Base-by-base conservation (phyloP, 2,888 invertebrate genomes). In the Pegoplata infirma region DNA sequence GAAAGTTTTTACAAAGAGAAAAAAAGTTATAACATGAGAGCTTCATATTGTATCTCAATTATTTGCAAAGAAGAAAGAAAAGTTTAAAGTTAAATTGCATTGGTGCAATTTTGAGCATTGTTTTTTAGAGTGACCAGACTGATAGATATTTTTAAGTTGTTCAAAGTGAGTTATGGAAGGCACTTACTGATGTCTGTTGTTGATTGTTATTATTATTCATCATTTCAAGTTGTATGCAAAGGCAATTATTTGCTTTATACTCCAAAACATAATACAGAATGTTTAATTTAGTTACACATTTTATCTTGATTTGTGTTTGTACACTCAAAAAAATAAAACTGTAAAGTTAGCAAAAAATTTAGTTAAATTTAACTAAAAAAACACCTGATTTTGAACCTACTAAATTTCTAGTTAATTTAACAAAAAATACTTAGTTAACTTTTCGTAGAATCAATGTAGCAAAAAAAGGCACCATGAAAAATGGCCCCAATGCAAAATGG, bases 201-300 rank as follows among this genome's bases (percentile, higher is more conserved):
- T 73, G 73, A 51, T 66, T 66, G 2, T n/a, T n/a, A 0, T n/a
- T 5, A 40, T 40, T 40, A 66, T 73, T 51, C 40, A 58, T 73
- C 36, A 58, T 58, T 28, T 51, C 58, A 44, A 59, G 58, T 73
- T n/a, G 2, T 14, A n/a, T n/a, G n/a, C n/a, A n/a, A n/a, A n/a
- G n/a, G n/a, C n/a, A n/a, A n/a, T n/a, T n/a, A n/a, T n/a, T n/a
- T 40, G n/a, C n/a, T n/a, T 40, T 5, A n/a, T n/a, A 40, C 36
- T 40, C 2, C 10, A 32, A 10, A 12, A 32, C 32, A 10, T 32
- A 28, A 1, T 4, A 28, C 8, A 28, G 8, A 5, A 28, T 28
- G 28, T 28, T 12, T 40, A n/a, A n/a, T 40, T 40, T 40, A n/a
- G n/a, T 40, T 40, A 1, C 36, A n/a, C 36, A 40, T 40, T 1